Base-by-base conservation (phyloP, 2,113 vertebrate species). In the Vulpes ferrilata region DNA sequence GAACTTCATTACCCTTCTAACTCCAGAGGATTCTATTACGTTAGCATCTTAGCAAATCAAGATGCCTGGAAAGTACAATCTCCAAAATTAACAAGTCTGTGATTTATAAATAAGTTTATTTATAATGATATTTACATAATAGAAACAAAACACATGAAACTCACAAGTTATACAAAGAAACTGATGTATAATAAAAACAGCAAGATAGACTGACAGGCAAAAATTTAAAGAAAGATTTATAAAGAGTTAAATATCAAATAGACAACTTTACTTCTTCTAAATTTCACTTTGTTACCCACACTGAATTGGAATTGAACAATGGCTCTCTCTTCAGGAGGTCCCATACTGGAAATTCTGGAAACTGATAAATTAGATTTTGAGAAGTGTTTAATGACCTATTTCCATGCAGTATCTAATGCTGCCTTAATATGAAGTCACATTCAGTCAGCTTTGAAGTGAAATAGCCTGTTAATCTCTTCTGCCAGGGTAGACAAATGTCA, bases 81-180 rank as follows among this genome's bases (percentile, higher is more conserved):
- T 97, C 85, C 84, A 96, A 97, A 97, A 97, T 86, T 48, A 97
- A 96, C 97, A 96, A 96, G 91, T 79, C 57, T 94, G 81, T 97
- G 94, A 94, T 98, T 98, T 98, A 98, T 98, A 98, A 98, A 98
- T 98, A 98, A 98, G 96, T 98, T 98, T 98, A 98, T 98, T 98
- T 98, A 98, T 97, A 98, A 97, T 96, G 97, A 88, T 98, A 98
- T 97, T 97, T 97, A 97, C 97, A 98, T 88, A 97, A 97, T 97
- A 97, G 94, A 97, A 97, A 98, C 76, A 95, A 96, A 97, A 96
- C 93, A 98, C 97, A 96, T 93, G 82, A 97, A 98, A 95, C 96
- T 97, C 96, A 98, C 97, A 95, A 97, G 97, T 97, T 93, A 96
- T 93, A 98, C 97, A 97, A 98, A 98, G 95, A 97, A 97, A 97